These are phyloP conservation scores for Aldabrachelys gigantea DNA, from an alignment of 2,113 vertebrate species.

Conservation along the genomic window DNA sequence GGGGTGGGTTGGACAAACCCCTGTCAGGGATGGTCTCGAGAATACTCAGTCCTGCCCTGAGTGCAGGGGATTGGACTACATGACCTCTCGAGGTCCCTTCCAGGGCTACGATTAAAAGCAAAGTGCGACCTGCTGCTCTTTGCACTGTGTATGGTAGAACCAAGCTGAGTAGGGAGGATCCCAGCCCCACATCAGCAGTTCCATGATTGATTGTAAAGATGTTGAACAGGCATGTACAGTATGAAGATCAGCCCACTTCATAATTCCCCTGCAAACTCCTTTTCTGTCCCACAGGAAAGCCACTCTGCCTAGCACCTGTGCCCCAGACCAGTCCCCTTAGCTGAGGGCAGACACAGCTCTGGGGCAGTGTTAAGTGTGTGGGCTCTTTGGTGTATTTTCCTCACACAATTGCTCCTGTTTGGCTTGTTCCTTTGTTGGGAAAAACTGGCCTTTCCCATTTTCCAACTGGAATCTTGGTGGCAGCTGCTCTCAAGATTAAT, in stretches of 20 bases:
- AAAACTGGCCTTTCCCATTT: not conserved
- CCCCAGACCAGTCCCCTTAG: rapidly evolving
- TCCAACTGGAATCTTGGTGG: rapidly evolving
- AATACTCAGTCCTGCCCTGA: no score
- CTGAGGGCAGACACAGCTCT: no score
- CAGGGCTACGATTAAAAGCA: no score
- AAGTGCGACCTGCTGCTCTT: no score
- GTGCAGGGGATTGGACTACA: no score
- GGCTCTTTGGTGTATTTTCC: not conserved
- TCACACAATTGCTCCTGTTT: not conserved
- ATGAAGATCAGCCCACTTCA: not conserved
- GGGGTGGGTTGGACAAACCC: no score
- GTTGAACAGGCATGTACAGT: not conserved
- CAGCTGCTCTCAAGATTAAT: not conserved
- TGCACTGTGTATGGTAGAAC: not conserved
- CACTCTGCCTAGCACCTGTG: rapidly evolving
- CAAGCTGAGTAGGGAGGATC: rapidly evolving
- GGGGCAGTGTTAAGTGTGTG: not conserved
- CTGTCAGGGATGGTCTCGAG: no score
- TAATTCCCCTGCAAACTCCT: not conserved
- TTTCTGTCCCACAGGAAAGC: rapidly evolving
- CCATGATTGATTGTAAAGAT: not conserved
- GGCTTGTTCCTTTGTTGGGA: not conserved
- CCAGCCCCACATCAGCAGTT: no score
- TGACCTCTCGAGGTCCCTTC: no score